Percentiles rank a stretch among this genome's conserved stretches.
phyloP scores from a whole-genome alignment of 2,797 vertebrate species.

The Falco concolor region DNA sequence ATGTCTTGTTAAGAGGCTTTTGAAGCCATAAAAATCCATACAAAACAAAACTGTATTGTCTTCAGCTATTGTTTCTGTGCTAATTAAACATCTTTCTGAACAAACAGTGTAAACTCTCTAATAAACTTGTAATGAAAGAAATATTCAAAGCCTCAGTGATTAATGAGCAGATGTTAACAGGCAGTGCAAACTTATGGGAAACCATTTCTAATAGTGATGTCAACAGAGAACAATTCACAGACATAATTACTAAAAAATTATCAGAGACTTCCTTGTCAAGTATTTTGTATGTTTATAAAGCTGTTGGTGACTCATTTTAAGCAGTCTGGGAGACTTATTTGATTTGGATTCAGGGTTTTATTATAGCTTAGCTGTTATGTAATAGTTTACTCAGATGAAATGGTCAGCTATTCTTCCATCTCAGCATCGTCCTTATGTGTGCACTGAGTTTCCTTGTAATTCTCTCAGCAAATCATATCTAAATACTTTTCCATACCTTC shows the following conservation, averaged over 20 bases:
- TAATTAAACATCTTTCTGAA: conserved; percentile 66
- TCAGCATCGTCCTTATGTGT: conserved; percentile 64
- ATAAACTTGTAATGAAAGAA: conserved; percentile 74
- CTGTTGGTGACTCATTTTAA: conserved; percentile 82
- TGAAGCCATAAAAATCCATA: not conserved
- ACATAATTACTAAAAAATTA: conserved; percentile 87
- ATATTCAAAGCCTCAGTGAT: conserved; percentile 79
- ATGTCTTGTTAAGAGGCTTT: conserved; percentile 1
- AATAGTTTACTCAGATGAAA: conserved; percentile 77
- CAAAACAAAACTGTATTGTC: not conserved
- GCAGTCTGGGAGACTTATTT: conserved; percentile 83
- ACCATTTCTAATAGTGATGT: conserved; percentile 83
- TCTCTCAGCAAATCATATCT: conserved; percentile 68
- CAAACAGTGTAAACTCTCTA: conserved; percentile 50
- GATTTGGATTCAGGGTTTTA: conserved; percentile 81
- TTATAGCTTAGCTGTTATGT: conserved; percentile 82
- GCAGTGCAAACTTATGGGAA: conserved; percentile 83
- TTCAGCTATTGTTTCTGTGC: conserved; percentile 46
- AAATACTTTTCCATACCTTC: conserved; percentile 65
- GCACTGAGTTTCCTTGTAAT: conserved; percentile 64
- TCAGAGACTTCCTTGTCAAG: conserved; percentile 85
- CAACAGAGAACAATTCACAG: conserved; percentile 85
- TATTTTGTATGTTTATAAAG: conserved; percentile 84
- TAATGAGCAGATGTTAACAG: conserved; percentile 84
- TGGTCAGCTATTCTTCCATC: conserved; percentile 72